Base-by-base conservation (phyloP, 2,888 invertebrate genomes). In the Microplitis manilae region DNA sequence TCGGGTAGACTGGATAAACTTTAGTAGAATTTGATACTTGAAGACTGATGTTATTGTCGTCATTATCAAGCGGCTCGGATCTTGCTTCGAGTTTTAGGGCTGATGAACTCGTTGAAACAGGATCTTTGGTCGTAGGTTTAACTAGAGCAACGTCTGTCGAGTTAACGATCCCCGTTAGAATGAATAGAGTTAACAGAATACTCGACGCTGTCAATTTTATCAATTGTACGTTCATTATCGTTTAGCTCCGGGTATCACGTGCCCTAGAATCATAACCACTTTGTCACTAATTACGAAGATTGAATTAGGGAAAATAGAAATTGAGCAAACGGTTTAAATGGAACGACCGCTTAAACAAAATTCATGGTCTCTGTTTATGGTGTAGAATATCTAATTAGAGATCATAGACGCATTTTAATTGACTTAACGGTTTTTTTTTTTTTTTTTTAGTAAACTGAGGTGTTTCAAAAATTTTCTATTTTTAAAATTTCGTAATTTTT, bases 61-160 rank as follows among this genome's bases (percentile, higher is more conserved):
- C n/a, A 6, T 40, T 60, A 65, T 77, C 80, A 5, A 78, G 73
- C 1, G 73, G 70, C 6, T 80, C 80, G 7, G 68, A 79, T 73
- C 81, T 81, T 13, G 83, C 79, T 69, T 85, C 85, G 69, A 84
- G 74, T 59, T 77, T 79, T 17, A 85, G 75, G 15, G 68, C 74
- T 15, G 82, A 76, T 1, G 77, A 59, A 68, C 40, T 79, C 7
- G 79, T 67, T 13, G 59, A 61, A 4, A 38, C 13, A 6, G 70
- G 17, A n/a, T 78, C 75, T 75, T 82, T 79, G 69, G 77, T 7
- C 50, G 50, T 50, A 61, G 75, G 64, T 77, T 72, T 17, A 61
- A 75, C 67, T 50, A 68, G 62, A 39, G n/a, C 30, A 1, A 74
- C 59, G 62, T 79, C 78, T 6, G 68, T 38, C 9, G 79, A 75